Conservation (phyloP, 2,888 invertebrate genomes). For the Glaucopsyche alexis region DNA sequence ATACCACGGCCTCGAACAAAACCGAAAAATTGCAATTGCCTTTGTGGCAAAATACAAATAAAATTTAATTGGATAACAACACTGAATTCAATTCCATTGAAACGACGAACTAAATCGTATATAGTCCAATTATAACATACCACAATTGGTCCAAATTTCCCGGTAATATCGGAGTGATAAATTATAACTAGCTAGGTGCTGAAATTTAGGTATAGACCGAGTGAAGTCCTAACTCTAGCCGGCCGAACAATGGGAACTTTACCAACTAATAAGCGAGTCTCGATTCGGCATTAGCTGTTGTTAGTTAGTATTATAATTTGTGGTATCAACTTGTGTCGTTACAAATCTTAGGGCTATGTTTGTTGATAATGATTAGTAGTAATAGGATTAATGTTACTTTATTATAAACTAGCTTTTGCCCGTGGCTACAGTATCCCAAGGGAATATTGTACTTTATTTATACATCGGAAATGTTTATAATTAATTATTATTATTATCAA, state of each 20-base stretch:
- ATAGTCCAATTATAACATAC: constrained; percentile 20
- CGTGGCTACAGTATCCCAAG: too few relatives aligned
- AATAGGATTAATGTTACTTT: background rate
- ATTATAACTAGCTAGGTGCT: constrained; percentile 39
- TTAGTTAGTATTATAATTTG: constrained; percentile 44
- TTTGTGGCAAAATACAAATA: too few relatives aligned
- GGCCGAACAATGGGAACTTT: constrained; percentile 45
- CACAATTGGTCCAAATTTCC: constrained; percentile 33
- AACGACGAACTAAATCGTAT: constrained; percentile 19
- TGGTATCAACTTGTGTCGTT: constrained; percentile 35
- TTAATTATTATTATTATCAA: too few relatives aligned
- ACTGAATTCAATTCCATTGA: background rate
- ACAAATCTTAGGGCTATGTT: constrained; percentile 25
- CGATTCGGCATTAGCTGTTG: constrained; percentile 46
- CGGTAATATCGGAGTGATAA: constrained; percentile 37
- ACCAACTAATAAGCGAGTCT: constrained; percentile 45
- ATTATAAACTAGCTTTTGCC: too few relatives aligned
- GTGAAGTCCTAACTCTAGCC: constrained; percentile 37
- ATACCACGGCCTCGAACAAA: background rate
- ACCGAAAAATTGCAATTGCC: too few relatives aligned
- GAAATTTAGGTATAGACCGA: constrained; percentile 40
- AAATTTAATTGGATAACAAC: background rate
- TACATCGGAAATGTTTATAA: too few relatives aligned
- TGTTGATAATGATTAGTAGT: background rate
- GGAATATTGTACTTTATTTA: too few relatives aligned